phyloP scores from a whole-genome alignment of 2,888 invertebrate species.

The Schizaphis graminum region DNA sequence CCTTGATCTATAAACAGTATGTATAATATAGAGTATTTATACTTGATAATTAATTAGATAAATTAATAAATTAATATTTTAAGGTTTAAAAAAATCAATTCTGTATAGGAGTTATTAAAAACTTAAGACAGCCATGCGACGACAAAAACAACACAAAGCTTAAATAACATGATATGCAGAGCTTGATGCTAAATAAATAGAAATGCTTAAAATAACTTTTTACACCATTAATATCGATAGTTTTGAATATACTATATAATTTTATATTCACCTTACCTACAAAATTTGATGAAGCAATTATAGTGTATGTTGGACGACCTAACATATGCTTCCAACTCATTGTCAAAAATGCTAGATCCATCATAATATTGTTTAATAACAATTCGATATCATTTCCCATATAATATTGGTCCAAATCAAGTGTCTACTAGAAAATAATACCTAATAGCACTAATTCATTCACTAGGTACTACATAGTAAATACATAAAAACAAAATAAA shows the following conservation, averaged over 20 bases:
- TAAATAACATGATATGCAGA: slow-evolving; percentile 1
- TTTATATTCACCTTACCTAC: slow-evolving; percentile 77
- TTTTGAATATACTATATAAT: not conserved
- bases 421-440: slow-evolving; percentile 77
- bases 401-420: slow-evolving; percentile 95
- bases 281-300: slow-evolving; percentile 87
- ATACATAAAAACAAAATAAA: slow-evolving; percentile 38
- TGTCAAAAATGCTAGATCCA: slow-evolving; percentile 94
- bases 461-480: not conserved
- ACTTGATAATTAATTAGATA: slow-evolving; percentile 45
- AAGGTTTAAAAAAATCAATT: slow-evolving; percentile 1
- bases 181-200: not conserved
- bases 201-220: not conserved
- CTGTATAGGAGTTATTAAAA: slow-evolving; percentile 8
- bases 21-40: slow-evolving; percentile 36
- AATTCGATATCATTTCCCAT: slow-evolving; percentile 95
- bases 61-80: not conserved
- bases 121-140: slow-evolving; percentile 37
- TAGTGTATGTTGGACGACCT: slow-evolving; percentile 93
- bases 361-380: slow-evolving; percentile 93
- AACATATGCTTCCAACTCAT: slow-evolving; percentile 97
- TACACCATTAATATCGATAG: slow-evolving; percentile 27
- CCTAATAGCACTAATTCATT: slow-evolving; percentile 49
- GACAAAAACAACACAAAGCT: not conserved
- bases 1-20: slow-evolving; percentile 81